phyloP scores from a whole-genome alignment of 2,797 vertebrate genomes.

The Heteromormyrus szaboi region DNA sequence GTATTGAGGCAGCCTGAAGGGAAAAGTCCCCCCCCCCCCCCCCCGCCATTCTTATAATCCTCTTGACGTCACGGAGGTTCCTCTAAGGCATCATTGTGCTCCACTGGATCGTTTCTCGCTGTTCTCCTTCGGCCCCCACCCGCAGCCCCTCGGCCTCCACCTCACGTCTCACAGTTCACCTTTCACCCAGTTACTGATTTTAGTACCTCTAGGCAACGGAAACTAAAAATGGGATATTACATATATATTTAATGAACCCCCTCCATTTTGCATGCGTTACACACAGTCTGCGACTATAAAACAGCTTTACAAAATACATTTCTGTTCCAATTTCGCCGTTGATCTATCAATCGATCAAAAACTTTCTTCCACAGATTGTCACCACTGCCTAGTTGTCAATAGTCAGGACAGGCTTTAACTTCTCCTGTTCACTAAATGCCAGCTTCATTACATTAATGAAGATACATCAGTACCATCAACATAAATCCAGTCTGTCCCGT shows the following conservation, averaged over 20 bases:
- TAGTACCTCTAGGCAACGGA: not conserved
- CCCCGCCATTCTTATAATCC: slow-evolving; percentile 38
- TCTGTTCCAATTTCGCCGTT: not conserved
- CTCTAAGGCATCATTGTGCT: slow-evolving; percentile 38
- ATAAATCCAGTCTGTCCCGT: not conserved
- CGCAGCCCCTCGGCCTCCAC: not conserved
- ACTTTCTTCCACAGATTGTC: not conserved
- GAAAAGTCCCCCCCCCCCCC: not conserved
- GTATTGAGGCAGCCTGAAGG: not conserved
- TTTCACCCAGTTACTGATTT: slow-evolving; percentile 43
- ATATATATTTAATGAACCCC: not conserved
- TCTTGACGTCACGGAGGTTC: slow-evolving; percentile 53
- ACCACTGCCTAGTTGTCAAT: not conserved
- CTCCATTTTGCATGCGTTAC: not conserved
- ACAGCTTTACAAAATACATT: not conserved
- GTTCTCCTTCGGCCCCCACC: slow-evolving; percentile 24
- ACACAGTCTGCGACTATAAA: not conserved
- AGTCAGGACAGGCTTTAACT: not conserved
- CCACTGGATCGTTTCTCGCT: slow-evolving; percentile 30
- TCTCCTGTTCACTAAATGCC: not conserved
- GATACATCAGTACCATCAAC: not conserved
- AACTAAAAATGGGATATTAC: not conserved
- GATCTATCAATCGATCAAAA: not conserved
- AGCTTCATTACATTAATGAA: not conserved
- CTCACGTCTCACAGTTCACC: slow-evolving; percentile 37